A percentile compares a stretch with the other conserved stretches of the same genome.
Evolutionary conservation across 30 jellyfish, hydroid and myxozoan genomes (phyloP).

Genomic region (Clytia hemisphaerica): DNA sequence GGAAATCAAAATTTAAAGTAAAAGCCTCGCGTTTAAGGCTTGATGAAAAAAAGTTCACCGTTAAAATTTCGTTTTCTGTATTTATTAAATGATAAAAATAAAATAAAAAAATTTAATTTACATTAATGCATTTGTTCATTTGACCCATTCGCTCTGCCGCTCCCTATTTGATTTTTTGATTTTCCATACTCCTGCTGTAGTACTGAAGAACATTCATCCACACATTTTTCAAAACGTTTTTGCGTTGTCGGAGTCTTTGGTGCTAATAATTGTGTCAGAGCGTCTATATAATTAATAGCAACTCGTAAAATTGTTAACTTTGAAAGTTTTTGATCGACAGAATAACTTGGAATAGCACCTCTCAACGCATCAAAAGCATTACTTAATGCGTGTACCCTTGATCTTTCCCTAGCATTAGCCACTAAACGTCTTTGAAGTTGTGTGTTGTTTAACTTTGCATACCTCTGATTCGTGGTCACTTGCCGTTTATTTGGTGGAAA

Average conservation of each 20-base stretch:
- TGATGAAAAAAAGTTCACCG: too few relatives aligned
- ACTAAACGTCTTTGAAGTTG: slow-evolving; percentile 62
- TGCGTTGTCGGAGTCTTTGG: slow-evolving; percentile 11
- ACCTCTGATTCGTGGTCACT: slow-evolving; percentile 9
- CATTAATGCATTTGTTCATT: too few relatives aligned
- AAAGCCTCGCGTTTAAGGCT: too few relatives aligned
- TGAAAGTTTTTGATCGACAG: slow-evolving; percentile 82
- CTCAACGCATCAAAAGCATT: slow-evolving; percentile 73
- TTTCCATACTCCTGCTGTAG: slow-evolving; percentile 87
- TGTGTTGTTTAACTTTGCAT: background rate
- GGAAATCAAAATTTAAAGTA: too few relatives aligned
- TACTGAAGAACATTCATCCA: slow-evolving; percentile 64
- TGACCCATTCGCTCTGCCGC: too few relatives aligned
- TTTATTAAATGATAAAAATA: too few relatives aligned
- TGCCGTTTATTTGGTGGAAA: too few relatives aligned
- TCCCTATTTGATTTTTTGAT: too few relatives aligned
- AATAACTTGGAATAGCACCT: slow-evolving; percentile 71
- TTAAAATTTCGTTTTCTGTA: too few relatives aligned
- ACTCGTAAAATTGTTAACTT: slow-evolving; percentile 65
- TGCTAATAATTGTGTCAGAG: slow-evolving; percentile 50
- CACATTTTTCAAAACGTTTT: slow-evolving; percentile 51
- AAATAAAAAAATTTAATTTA: too few relatives aligned
- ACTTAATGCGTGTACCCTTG: slow-evolving; percentile 86
- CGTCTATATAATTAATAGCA: slow-evolving; percentile 77
- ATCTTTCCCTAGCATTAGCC: slow-evolving; percentile 91